A percentile compares a stretch with the other conserved stretches of the same genome.
phyloP scores from a whole-genome alignment of 1,140 invertebrate species.

The Tetramorium alpestre region DNA sequence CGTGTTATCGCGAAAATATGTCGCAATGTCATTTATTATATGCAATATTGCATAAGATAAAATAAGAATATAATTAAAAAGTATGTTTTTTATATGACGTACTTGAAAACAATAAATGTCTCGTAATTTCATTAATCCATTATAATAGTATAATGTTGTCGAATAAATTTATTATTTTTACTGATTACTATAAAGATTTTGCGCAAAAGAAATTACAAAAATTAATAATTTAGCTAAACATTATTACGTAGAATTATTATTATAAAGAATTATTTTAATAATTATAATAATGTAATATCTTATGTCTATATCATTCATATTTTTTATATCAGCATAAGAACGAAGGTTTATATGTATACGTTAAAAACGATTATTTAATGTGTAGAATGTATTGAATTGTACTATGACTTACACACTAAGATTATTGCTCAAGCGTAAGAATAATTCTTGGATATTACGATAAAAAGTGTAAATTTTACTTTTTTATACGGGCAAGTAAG shows the following conservation, averaged over 20 bases:
- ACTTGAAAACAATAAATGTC: neutral
- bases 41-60: neutral
- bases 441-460: slow-evolving; percentile 44
- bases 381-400: slow-evolving; percentile 5
- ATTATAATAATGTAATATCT: neutral
- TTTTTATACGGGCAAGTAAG: slow-evolving; percentile 60
- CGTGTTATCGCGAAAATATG: neutral
- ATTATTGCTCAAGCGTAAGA: slow-evolving; percentile 55
- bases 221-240: neutral
- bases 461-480: slow-evolving; percentile 47
- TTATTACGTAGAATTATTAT: too few species aligned
- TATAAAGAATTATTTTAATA: neutral
- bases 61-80: neutral
- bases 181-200: neutral
- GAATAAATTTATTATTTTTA: neutral
- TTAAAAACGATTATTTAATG: neutral
- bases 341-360: neutral
- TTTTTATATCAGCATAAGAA: neutral
- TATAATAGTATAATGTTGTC: neutral
- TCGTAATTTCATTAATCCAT: neutral
- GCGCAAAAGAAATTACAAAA: neutral
- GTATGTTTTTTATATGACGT: slow-evolving; percentile 22
- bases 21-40: slow-evolving; percentile 12
- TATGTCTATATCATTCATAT: neutral
- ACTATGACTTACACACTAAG: slow-evolving; percentile 13